These are phyloP conservation scores for Gyps fulvus DNA, from an alignment of 2,113 vertebrate species.

Conservation along the genomic window DNA sequence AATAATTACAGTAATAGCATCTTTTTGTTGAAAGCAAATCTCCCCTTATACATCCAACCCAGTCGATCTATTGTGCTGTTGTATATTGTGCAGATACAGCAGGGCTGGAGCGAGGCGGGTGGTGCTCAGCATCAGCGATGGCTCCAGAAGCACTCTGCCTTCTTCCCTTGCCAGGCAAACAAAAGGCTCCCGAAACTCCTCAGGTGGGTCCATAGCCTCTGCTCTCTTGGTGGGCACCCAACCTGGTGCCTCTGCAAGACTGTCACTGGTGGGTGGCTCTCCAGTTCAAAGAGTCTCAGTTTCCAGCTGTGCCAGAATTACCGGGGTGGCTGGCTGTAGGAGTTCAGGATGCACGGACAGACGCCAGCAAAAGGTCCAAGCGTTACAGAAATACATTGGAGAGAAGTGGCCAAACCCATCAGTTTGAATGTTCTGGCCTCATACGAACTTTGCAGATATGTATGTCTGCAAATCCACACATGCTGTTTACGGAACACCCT, in stretches of 20 bases:
- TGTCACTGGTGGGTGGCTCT: not conserved
- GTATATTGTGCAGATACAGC: not conserved
- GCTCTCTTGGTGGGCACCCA: not conserved
- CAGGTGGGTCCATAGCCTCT: not conserved
- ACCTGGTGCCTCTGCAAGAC: not conserved
- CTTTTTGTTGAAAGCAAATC: not conserved
- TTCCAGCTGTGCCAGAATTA: not conserved
- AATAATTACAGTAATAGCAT: not conserved
- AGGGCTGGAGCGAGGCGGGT: not conserved
- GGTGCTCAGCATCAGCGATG: not conserved
- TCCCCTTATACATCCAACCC: not conserved
- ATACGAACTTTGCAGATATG: not conserved
- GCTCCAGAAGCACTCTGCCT: not conserved
- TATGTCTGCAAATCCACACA: not conserved
- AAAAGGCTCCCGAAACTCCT: not conserved
- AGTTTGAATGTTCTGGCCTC: not conserved
- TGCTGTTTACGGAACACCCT: not conserved
- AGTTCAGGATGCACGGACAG: not conserved
- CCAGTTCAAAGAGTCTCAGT: not conserved
- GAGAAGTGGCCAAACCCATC: not conserved
- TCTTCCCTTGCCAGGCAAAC: not conserved
- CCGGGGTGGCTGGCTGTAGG: not conserved
- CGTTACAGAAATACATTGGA: not conserved
- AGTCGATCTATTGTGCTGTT: rapidly evolving
- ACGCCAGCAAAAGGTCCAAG: not conserved